Conservation (phyloP, 1,140 invertebrate genomes). For the Xylocopa sonorina region DNA sequence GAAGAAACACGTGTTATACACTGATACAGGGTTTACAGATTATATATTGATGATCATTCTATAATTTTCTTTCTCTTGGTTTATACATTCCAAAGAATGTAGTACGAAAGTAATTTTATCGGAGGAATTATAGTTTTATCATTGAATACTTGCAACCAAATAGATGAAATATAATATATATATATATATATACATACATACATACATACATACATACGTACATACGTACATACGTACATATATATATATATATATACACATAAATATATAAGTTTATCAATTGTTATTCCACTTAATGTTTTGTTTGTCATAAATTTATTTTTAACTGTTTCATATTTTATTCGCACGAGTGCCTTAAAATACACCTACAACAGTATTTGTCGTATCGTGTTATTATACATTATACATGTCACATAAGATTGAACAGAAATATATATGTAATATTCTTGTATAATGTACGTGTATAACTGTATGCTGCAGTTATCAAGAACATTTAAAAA, state of each 20-base stretch:
- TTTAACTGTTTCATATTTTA: slow-evolving; percentile 68
- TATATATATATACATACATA: slow-evolving; percentile 43
- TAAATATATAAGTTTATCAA: slow-evolving; percentile 57
- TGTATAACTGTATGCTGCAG: slow-evolving; percentile 55
- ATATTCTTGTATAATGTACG: slow-evolving; percentile 58
- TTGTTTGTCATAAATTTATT: slow-evolving; percentile 62
- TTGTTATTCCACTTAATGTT: slow-evolving; percentile 62
- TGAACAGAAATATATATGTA: slow-evolving; percentile 51
- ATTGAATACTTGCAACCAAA: slow-evolving; percentile 54
- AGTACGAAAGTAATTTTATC: slow-evolving; percentile 58
- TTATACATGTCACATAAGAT: slow-evolving; percentile 56
- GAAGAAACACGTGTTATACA: slow-evolving; percentile 38
- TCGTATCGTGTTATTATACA: slow-evolving; percentile 68
- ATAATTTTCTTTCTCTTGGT: slow-evolving; percentile 42
- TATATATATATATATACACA: slow-evolving; percentile 40
- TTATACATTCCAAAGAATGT: slow-evolving; percentile 46
- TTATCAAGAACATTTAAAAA: slow-evolving; percentile 45
- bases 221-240: slow-evolving; percentile 39
- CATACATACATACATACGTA: no score
- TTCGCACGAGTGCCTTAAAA: slow-evolving; percentile 76
- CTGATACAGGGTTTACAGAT: slow-evolving; percentile 57
- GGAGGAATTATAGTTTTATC: slow-evolving; percentile 53
- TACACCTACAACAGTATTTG: slow-evolving; percentile 75
- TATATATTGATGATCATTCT: slow-evolving; percentile 52
- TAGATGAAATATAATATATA: slow-evolving; percentile 38